phyloP scores from a whole-genome alignment of 1,140 invertebrate species.

The Drosophila baimaii region DNA sequence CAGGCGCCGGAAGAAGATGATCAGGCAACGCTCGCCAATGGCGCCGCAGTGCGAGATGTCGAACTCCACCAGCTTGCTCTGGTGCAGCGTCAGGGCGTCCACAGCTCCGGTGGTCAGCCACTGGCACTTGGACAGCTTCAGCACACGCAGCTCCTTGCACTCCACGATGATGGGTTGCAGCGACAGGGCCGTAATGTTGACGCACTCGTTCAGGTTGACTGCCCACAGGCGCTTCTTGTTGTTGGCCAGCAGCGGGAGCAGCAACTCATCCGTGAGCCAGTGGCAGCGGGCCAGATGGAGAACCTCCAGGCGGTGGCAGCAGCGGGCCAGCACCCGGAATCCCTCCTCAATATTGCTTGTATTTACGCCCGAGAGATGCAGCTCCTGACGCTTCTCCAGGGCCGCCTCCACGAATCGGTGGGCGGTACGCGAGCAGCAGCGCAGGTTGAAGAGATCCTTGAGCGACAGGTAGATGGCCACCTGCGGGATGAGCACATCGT shows the following conservation, averaged over 20 bases:
- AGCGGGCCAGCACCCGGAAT: constrained; percentile 85
- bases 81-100: constrained; percentile 86
- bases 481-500: constrained; percentile 86
- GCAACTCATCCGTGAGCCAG: constrained; percentile 85
- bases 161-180: constrained; percentile 86
- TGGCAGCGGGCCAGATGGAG: constrained; percentile 85
- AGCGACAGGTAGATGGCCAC: constrained; percentile 85
- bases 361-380: constrained; percentile 73
- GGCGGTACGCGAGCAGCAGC: constrained; percentile 85
- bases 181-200: constrained; percentile 85
- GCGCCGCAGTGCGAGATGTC: constrained; percentile 85
- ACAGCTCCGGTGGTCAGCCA: constrained; percentile 86
- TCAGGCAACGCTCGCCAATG: constrained; percentile 86
- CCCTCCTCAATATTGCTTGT: constrained; percentile 56
- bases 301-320: constrained; percentile 84
- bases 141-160: constrained; percentile 85
- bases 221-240: constrained; percentile 84
- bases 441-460: constrained; percentile 86
- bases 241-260: constrained; percentile 85
- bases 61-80: constrained; percentile 85
- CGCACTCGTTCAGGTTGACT: constrained; percentile 86
- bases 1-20: constrained; percentile 86
- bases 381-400: constrained; percentile 57
- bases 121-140: constrained; percentile 85
- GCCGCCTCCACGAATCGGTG: constrained; percentile 59